These are phyloP conservation scores for Rafetus swinhoei DNA, from an alignment of 2,113 vertebrate species.

Conservation along the genomic window DNA sequence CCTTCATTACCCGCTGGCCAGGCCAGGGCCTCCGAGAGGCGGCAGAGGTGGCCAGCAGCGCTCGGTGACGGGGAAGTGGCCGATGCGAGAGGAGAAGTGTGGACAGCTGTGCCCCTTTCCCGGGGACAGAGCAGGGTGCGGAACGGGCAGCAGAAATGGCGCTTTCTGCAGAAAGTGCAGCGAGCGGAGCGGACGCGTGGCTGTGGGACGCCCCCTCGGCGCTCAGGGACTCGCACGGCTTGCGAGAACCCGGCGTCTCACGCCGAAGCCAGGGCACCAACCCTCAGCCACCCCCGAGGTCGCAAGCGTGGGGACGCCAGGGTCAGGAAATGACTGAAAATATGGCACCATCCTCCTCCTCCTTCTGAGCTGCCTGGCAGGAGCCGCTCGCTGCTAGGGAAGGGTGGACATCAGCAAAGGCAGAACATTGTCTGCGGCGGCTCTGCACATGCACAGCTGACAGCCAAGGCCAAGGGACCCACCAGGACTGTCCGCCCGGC, in stretches of 20 bases:
- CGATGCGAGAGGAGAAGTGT: not conserved
- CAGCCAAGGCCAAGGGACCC: not conserved
- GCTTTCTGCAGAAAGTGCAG: not conserved
- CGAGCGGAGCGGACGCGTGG: not conserved
- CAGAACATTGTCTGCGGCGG: not conserved
- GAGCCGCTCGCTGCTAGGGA: not conserved
- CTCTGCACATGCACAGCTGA: not conserved
- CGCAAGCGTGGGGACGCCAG: not conserved
- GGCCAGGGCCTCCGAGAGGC: not conserved
- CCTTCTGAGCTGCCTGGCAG: not conserved
- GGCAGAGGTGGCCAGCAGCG: not conserved
- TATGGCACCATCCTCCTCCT: not conserved
- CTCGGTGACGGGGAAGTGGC: not conserved
- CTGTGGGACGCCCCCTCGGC: not conserved
- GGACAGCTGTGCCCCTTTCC: not conserved
- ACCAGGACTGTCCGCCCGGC: not conserved
- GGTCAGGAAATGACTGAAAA: not conserved
- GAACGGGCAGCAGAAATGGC: not conserved
- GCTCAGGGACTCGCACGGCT: not conserved
- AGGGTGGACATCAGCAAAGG: not conserved
- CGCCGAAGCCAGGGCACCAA: not conserved
- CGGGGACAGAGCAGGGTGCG: not conserved
- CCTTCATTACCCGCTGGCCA: too few species aligned
- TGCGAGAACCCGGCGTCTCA: not conserved
- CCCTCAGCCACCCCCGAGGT: not conserved